Conservation (phyloP, 2,888 invertebrate genomes). For the Seira musarum region DNA sequence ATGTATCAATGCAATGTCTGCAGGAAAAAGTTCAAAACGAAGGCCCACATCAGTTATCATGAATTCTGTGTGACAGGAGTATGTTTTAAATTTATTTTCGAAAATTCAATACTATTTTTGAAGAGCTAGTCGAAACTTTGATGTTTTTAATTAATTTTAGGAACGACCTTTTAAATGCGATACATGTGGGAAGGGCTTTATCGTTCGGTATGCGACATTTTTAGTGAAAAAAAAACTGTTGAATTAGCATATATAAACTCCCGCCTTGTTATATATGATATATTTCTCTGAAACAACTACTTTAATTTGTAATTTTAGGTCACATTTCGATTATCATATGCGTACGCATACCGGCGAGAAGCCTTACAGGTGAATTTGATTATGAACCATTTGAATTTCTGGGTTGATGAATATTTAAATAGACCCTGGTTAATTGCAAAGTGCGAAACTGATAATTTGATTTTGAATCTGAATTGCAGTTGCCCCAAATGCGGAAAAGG, state of each 20-base stretch:
- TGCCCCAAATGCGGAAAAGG: conserved; percentile 79
- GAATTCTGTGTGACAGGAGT: conserved; percentile 59
- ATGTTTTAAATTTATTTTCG: no score
- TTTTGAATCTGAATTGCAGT: conserved; percentile 60
- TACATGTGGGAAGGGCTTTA: conserved; percentile 78
- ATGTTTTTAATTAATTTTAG: no score
- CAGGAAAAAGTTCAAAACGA: conserved; percentile 79
- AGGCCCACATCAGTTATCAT: conserved; percentile 70
- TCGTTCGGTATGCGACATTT: conserved; percentile 71
- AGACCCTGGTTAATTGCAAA: no score
- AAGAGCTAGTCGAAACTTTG: background rate
- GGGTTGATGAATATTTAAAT: no score
- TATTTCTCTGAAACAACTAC: no score
- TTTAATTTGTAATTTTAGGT: background rate
- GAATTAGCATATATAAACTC: no score
- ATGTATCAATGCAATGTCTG: conserved; percentile 79
- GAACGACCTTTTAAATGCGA: conserved; percentile 74
- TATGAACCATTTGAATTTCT: conserved; percentile 76
- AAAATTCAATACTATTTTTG: no score
- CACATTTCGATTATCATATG: conserved; percentile 10
- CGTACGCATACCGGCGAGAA: conserved; percentile 70
- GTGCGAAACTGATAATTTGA: no score
- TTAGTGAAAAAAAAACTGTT: background rate
- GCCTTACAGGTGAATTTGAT: conserved; percentile 74
- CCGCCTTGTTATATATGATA: no score